phyloP scores from a whole-genome alignment of 2,888 invertebrate genomes.

The Patella pellucida region DNA sequence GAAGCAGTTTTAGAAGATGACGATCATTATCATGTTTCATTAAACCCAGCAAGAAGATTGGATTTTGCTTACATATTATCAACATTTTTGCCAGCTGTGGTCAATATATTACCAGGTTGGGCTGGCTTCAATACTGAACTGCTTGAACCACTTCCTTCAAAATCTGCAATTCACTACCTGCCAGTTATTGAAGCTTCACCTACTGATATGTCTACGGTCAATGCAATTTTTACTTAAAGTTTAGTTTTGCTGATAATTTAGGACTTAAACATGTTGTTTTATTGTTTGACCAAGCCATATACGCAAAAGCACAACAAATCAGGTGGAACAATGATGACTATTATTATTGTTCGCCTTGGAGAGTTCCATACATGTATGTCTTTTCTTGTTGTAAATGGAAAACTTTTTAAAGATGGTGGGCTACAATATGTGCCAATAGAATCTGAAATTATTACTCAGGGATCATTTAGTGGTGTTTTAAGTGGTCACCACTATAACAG shows the following conservation, averaged over 20 bases:
- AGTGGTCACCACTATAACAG: constrained; percentile 28
- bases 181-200: background rate
- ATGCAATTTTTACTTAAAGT: background rate
- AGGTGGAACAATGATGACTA: background rate
- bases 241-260: background rate
- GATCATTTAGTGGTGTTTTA: constrained; percentile 27
- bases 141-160: background rate
- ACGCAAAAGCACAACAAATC: constrained; percentile 19
- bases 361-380: constrained; percentile 28
- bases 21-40: background rate
- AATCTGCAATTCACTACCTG: background rate
- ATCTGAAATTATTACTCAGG: constrained; percentile 20
- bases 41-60: background rate
- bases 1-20: background rate
- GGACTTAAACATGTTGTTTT: constrained; percentile 5
- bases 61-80: background rate
- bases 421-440: constrained; percentile 18
- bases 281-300: constrained; percentile 27
- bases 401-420: constrained; percentile 23
- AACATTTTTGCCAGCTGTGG: background rate
- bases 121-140: background rate
- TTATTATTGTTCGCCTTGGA: constrained; percentile 18
- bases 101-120: background rate
- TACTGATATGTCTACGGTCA: background rate
- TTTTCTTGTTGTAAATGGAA: constrained; percentile 23